Evolutionary conservation across 37 sponge, comb jelly and placozoan genomes (phyloP).

Genomic region (Ianthella basta): DNA sequence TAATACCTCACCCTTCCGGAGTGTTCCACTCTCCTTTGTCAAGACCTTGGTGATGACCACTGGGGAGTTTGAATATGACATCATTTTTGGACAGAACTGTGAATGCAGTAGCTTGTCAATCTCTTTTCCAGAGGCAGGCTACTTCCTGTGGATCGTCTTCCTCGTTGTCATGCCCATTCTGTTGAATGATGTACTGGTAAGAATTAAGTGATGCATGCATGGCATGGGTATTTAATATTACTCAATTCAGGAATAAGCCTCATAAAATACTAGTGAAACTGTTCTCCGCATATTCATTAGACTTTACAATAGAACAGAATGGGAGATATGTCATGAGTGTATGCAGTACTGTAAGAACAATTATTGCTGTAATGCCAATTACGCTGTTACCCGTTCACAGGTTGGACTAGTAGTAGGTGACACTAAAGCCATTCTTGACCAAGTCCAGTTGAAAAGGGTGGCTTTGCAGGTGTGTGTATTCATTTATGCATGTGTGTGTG

Average conservation of each 20-base stretch:
- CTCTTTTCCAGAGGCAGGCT: conserved; percentile 46
- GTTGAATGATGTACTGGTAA: conserved; percentile 92
- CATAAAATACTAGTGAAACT: no score
- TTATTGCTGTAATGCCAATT: no score
- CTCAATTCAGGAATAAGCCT: no score
- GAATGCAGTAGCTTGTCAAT: conserved; percentile 30
- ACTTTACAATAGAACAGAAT: no score
- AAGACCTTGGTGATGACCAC: conserved; percentile 93
- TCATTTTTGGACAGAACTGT: conserved; percentile 54
- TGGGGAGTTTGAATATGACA: conserved; percentile 96
- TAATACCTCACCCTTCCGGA: conserved; percentile 46
- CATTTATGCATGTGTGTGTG: conserved; percentile 10
- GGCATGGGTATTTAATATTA: no score
- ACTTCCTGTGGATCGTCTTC: conserved; percentile 87
- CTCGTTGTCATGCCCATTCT: conserved; percentile 95
- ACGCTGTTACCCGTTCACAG: conserved; percentile 25
- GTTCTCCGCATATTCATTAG: no score
- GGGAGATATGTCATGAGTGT: no score
- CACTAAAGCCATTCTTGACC: conserved; percentile 87
- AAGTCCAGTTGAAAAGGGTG: conserved; percentile 78
- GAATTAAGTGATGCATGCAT: no score
- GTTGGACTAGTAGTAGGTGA: conserved; percentile 99
- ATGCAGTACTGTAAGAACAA: no score
- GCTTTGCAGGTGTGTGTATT: conserved; percentile 74
- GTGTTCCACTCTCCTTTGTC: conserved; percentile 67